Conservation (phyloP, 1,140 invertebrate species). For the Apis laboriosa region DNA sequence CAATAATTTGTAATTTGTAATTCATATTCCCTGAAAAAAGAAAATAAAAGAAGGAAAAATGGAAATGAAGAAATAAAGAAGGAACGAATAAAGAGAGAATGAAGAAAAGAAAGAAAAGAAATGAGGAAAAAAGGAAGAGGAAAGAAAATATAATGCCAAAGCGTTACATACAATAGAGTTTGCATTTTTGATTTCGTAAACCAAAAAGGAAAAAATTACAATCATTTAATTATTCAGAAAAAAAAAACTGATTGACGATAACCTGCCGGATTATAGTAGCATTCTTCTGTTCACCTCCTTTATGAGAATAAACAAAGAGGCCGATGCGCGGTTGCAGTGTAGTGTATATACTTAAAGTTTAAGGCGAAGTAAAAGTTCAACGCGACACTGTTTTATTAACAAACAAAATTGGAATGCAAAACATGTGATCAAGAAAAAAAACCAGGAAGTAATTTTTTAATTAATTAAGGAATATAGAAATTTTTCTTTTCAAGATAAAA, state of each 20-base stretch:
- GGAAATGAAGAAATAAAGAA: not conserved
- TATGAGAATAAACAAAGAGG: conserved; percentile 49
- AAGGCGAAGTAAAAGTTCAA: conserved; percentile 53
- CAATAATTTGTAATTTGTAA: too few relatives aligned
- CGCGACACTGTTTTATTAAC: conserved; percentile 29
- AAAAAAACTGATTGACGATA: conserved; percentile 42
- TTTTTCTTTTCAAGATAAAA: too few relatives aligned
- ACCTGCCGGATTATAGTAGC: conserved; percentile 44
- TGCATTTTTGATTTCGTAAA: not conserved
- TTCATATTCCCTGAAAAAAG: too few relatives aligned
- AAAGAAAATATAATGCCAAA: not conserved
- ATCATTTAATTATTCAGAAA: conserved; percentile 34
- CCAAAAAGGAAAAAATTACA: not conserved
- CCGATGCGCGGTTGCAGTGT: conserved; percentile 25
- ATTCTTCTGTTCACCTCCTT: conserved; percentile 47
- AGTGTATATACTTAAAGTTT: conserved; percentile 37
- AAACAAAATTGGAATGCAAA: conserved; percentile 28
- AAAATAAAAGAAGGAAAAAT: too few relatives aligned
- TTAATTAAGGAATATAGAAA: too few relatives aligned
- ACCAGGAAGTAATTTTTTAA: not conserved
- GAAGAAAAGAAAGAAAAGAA: not conserved
- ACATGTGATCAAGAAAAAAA: not conserved
- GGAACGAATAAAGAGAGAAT: too few relatives aligned
- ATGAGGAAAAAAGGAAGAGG: not conserved
- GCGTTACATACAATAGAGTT: too few relatives aligned